Percentiles rank a stretch among this genome's conserved stretches.
Evolutionary conservation across 2,888 invertebrate species (phyloP).

Genomic region (Clostera curtula): DNA sequence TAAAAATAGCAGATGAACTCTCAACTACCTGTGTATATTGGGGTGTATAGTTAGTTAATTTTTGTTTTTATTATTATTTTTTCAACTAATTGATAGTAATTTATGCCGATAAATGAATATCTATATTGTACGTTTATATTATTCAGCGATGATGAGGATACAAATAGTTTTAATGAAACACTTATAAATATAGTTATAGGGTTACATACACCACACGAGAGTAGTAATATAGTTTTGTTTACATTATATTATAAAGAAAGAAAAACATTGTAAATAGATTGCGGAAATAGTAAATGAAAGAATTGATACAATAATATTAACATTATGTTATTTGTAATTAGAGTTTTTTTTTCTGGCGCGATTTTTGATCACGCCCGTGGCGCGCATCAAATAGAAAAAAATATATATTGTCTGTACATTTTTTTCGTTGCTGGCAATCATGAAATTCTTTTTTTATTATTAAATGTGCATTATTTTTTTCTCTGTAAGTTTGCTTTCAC

Average conservation of each 20-base stretch:
- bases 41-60: conserved; percentile 67
- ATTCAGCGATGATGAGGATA: conserved; percentile 57
- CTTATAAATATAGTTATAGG: conserved; percentile 71
- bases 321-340: conserved; percentile 65
- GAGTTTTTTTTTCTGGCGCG: conserved; percentile 51
- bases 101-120: conserved; percentile 66
- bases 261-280: conserved; percentile 61
- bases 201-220: conserved; percentile 63
- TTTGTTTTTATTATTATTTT: conserved; percentile 61
- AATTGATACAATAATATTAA: conserved; percentile 69
- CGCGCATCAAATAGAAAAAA: conserved; percentile 27
- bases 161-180: conserved; percentile 65
- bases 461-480: conserved; percentile 71
- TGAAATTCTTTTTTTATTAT: conserved; percentile 54
- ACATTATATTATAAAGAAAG: conserved; percentile 60
- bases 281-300: conserved; percentile 61
- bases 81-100: conserved; percentile 70
- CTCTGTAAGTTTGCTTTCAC: conserved; percentile 72
- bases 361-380: conserved; percentile 28
- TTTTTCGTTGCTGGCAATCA: conserved; percentile 53
- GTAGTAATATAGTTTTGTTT: conserved; percentile 68
- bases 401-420: conserved; percentile 38
- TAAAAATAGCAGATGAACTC: conserved; percentile 57
- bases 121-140: conserved; percentile 65
- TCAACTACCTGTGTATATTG: conserved; percentile 68